Conservation (phyloP, 2,888 invertebrate genomes). For the Caenorhabditis sulstoni region DNA sequence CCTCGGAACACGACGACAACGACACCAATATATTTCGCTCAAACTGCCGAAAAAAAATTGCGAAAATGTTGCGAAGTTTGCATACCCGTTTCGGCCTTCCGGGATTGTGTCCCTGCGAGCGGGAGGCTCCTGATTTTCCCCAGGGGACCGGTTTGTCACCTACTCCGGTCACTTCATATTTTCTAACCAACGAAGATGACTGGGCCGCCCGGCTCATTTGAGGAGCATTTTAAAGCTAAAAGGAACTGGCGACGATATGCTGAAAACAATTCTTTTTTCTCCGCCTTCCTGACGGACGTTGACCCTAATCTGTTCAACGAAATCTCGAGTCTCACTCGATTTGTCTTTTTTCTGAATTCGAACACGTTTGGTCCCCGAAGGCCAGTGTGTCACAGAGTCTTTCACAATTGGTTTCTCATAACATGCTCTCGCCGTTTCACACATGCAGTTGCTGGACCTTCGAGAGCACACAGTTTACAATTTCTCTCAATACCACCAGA, state of each 20-base stretch:
- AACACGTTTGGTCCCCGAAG: constrained; percentile 53
- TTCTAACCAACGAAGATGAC: constrained; percentile 26
- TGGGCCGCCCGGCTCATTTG: constrained; percentile 25
- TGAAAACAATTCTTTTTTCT: constrained; percentile 35
- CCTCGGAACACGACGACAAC: constrained; percentile 38
- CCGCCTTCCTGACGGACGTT: constrained; percentile 4
- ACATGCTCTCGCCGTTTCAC: constrained; percentile 15
- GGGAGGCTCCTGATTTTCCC: constrained; percentile 46
- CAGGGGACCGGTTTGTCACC: constrained; percentile 59
- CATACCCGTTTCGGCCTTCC: constrained; percentile 27
- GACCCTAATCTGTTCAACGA: constrained; percentile 42
- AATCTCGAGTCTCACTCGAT: constrained; percentile 43
- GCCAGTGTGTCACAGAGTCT: constrained; percentile 47
- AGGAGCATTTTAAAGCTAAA: constrained; percentile 11
- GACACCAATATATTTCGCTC: constrained; percentile 44
- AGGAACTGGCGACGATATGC: constrained; percentile 20
- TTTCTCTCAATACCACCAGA: constrained; percentile 27
- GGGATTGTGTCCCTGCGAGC: constrained; percentile 32
- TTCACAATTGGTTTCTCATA: constrained; percentile 56
- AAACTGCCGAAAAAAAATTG: constrained; percentile 23
- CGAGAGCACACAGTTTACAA: neutral
- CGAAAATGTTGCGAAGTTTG: constrained; percentile 44
- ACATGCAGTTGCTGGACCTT: neutral
- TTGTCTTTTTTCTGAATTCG: constrained; percentile 43
- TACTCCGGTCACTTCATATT: constrained; percentile 63